Base-by-base conservation (phyloP, 2,888 invertebrate species). In the Habrosyne pyritoides region DNA sequence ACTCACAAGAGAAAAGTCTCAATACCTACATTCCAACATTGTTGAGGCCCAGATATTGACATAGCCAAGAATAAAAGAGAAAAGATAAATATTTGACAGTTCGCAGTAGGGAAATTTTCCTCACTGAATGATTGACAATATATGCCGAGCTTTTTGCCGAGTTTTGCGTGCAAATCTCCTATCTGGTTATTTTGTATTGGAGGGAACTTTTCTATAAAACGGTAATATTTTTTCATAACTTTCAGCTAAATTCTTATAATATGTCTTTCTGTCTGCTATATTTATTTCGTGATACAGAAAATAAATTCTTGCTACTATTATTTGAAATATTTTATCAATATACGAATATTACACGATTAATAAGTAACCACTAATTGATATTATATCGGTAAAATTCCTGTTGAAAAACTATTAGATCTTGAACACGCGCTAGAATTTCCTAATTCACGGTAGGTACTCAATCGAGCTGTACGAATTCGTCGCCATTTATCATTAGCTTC, bases 401-500 rank as follows among this genome's bases (percentile, higher is more conserved):
- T 14, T 36, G 12, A 12, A 22, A 47, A 47, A n/a, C n/a, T n/a
- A n/a, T n/a, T n/a, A n/a, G n/a, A n/a, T n/a, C n/a, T n/a, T n/a
- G n/a, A n/a, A n/a, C 18, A 6, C 47, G n/a, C n/a, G 6, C 12
- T 47, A 12, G 4, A 84, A 84, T 86, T 84, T 83, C 75, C 72
- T 81, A 85, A 84, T 83, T 84, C 80, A 79, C 80, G 81, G 75
- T 71, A 78, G 81, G 75, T 71, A 78, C 84, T 85, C 86, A 83
- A 89, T 89, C 77, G 84, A 76, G 79, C 78, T 83, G 76, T 69
- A 77, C 78, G 83, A 83, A 84, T 86, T 83, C 83, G 74, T 84
- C 83, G 77, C 85, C 87, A 90, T 92, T 92, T 90, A 91, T 92
- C 91, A 91, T 91, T 88, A 84, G 84, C 81, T 88, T 91, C 91